phyloP scores from a whole-genome alignment of 2,888 invertebrate species.

The Epinotia demarniana region DNA sequence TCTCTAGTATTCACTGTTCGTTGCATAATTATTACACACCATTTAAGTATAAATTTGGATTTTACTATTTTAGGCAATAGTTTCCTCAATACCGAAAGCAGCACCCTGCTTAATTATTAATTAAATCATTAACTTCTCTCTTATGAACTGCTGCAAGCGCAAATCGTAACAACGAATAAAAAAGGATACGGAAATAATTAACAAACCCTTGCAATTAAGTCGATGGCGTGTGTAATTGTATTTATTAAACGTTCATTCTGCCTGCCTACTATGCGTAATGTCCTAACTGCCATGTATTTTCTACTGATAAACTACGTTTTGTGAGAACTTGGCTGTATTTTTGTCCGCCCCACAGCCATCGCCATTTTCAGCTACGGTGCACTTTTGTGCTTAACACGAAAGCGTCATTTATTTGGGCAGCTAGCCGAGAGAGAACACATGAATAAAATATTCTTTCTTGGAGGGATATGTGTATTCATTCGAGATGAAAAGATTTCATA shows the following conservation, averaged over 20 bases:
- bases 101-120: background rate
- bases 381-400: conserved; percentile 21
- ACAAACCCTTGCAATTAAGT: conserved; percentile 43
- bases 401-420: conserved; percentile 19
- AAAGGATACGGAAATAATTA: conserved; percentile 36
- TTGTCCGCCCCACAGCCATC: conserved; percentile 20
- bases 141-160: conserved; percentile 1
- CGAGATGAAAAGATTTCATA: too few relatives aligned
- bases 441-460: background rate
- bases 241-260: conserved; percentile 38
- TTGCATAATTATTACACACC: too few relatives aligned
- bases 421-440: background rate
- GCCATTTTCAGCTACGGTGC: conserved; percentile 20
- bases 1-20: too few relatives aligned
- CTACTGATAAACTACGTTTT: background rate
- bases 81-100: background rate
- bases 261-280: background rate
- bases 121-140: background rate
- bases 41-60: too few relatives aligned
- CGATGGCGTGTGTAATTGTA: conserved; percentile 44
- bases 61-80: too few relatives aligned
- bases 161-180: conserved; percentile 15
- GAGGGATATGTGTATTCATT: background rate
- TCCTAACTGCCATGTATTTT: conserved; percentile 6
- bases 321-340: conserved; percentile 5